Percentiles rank a stretch among this genome's conserved stretches.
Conservation (phyloP, 2,888 invertebrate species). For the Gnatocerus cornutus region DNA sequence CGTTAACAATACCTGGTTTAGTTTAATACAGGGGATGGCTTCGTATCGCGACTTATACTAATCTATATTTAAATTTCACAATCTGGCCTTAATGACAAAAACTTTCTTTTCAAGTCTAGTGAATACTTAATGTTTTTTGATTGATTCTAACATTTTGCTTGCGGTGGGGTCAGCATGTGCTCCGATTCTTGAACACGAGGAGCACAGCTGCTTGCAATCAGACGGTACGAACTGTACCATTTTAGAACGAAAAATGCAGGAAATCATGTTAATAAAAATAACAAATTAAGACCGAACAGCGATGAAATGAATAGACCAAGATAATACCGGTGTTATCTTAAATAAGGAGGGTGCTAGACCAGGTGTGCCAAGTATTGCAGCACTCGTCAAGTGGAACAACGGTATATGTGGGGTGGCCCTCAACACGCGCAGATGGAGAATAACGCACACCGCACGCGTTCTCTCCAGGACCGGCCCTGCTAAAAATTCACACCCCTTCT, state of each 20-base stretch:
- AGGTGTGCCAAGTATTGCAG: constrained; percentile 62
- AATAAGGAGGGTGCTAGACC: constrained; percentile 60
- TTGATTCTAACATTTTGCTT: constrained; percentile 22
- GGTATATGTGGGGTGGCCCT: constrained; percentile 47
- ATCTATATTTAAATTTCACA: constrained; percentile 43
- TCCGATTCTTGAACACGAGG: background rate
- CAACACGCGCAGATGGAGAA: constrained; percentile 54
- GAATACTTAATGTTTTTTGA: constrained; percentile 34
- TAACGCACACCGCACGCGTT: constrained; percentile 51
- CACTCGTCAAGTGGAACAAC: constrained; percentile 62
- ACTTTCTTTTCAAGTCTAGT: constrained; percentile 16
- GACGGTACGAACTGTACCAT: constrained; percentile 16
- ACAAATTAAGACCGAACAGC: constrained; percentile 23
- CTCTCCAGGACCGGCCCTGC: constrained; percentile 42
- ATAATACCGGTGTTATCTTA: constrained; percentile 59
- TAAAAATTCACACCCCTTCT: constrained; percentile 7
- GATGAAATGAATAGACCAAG: constrained; percentile 49
- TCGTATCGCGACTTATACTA: constrained; percentile 28
- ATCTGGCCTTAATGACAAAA: constrained; percentile 42
- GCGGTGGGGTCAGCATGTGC: constrained; percentile 19
- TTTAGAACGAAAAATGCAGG: background rate
- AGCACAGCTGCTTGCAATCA: constrained; percentile 28
- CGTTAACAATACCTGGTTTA: constrained; percentile 52
- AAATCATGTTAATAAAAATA: constrained; percentile 21
- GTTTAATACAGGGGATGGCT: constrained; percentile 37